Evolutionary conservation across 2,113 vertebrate species (phyloP), one percentile per base, ranked within the genome.

Genomic region (Nothobranchius furzeri): DNA sequence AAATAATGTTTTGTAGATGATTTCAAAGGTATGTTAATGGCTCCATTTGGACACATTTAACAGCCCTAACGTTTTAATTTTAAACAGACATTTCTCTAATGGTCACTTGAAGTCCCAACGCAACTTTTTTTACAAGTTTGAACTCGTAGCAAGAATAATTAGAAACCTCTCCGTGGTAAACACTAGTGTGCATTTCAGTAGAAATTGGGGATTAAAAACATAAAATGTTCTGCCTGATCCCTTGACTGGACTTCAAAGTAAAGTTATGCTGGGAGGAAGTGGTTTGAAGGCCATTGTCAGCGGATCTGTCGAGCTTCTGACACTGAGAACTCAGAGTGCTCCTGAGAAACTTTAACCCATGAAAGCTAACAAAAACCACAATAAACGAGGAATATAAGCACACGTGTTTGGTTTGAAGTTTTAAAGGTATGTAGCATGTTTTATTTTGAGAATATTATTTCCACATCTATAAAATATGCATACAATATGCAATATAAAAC

Each of bases 211-310:
- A 85, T 86, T 88, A 85, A 83, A 75, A 65, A 40, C 79, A 86
- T 83, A 75, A 87, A 86, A 82, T 62, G 86, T 85, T 83, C 77
- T 48, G 66, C 73, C 70, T 76, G 71, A 88, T 88, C 81, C 86
- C 74, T 70, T 45, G 72, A 86, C 85, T 76, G 78, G 79, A 88
- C 90, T 91, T 90, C 85, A 91, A 91, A 90, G 90, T 75, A 59
- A 64, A 80, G 63, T 62, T 70, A 35, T 69, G 54, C 58, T 60
- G 48, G 76, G 50, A 50, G 37, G 66, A 42, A 56, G 20, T 36
- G 4, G 1, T 74, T 60, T 17, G 47, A 68, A 53, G 55, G 46
- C 14, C 67, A 65, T 81, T 85, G 77, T 87, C 84, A 48, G 66
- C 1, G 63, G 63, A 72, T 60, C 65, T 67, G 80, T 76, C 75